Conservation (phyloP, 2,113 vertebrate species). For the Gallinago undulata region DNA sequence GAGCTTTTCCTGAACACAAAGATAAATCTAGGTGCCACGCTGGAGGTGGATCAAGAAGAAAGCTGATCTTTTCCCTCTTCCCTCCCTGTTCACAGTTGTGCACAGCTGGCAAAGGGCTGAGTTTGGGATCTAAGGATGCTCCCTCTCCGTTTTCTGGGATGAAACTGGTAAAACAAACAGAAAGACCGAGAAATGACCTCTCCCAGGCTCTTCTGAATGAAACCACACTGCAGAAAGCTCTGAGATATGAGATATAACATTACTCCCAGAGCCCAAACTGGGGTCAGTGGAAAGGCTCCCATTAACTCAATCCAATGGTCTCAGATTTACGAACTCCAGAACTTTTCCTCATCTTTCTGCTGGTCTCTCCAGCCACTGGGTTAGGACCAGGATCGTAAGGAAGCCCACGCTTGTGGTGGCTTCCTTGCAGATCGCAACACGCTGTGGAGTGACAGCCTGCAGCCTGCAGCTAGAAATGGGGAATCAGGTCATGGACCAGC, state of each 20-base stretch:
- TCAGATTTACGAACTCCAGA: accelerated
- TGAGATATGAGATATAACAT: accelerated
- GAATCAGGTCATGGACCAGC: background rate
- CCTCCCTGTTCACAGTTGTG: background rate
- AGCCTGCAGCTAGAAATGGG: background rate
- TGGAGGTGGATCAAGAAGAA: background rate
- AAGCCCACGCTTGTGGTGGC: background rate
- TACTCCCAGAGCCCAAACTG: background rate
- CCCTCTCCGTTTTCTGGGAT: background rate
- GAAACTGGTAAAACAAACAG: background rate
- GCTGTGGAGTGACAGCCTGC: background rate
- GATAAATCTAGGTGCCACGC: background rate
- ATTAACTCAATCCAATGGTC: background rate
- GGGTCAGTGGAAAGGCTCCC: background rate
- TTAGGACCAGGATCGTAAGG: background rate
- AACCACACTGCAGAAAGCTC: background rate
- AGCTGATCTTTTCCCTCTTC: too few relatives aligned
- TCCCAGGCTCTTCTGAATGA: background rate
- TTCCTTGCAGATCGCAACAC: background rate
- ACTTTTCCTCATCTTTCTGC: background rate
- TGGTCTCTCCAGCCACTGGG: background rate
- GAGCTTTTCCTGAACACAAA: background rate
- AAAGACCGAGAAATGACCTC: background rate
- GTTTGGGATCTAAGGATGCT: background rate
- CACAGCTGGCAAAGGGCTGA: accelerated